These are phyloP conservation scores for Crenichthys baileyi DNA, from an alignment of 2,797 vertebrate genomes.

Conservation along the genomic window DNA sequence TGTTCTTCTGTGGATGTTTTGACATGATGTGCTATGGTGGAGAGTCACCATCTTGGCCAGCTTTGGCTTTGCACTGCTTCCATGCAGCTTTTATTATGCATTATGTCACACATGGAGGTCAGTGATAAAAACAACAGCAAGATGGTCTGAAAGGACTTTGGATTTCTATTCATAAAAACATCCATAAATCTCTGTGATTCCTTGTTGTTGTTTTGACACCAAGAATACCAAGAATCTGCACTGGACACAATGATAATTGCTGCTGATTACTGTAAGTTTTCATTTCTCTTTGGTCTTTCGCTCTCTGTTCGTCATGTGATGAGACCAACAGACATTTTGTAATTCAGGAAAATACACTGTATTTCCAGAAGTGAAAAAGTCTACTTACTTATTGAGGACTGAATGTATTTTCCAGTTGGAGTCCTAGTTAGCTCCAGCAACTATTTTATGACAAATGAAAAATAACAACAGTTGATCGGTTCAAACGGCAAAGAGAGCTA, in stretches of 20 bases:
- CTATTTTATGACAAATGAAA: background rate
- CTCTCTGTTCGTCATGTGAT: background rate
- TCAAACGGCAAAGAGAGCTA: background rate
- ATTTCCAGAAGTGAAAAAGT: background rate
- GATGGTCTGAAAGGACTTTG: background rate
- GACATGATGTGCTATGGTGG: slow-evolving; percentile 9
- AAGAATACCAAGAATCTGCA: background rate
- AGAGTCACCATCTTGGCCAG: background rate
- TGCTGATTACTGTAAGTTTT: background rate
- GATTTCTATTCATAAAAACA: background rate
- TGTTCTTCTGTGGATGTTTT: slow-evolving; percentile 22
- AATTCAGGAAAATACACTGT: background rate
- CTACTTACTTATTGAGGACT: background rate
- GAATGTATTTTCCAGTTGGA: background rate
- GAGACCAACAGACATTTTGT: background rate
- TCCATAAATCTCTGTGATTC: background rate
- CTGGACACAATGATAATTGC: background rate
- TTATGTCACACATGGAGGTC: background rate
- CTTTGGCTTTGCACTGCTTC: background rate
- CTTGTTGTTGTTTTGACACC: background rate
- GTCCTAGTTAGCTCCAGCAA: no score
- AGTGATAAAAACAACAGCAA: background rate
- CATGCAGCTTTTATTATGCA: background rate
- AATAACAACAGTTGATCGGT: background rate
- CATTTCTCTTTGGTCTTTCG: background rate